phyloP scores from a whole-genome alignment of 2,888 invertebrate species.

The Ectemnius continuus region DNA sequence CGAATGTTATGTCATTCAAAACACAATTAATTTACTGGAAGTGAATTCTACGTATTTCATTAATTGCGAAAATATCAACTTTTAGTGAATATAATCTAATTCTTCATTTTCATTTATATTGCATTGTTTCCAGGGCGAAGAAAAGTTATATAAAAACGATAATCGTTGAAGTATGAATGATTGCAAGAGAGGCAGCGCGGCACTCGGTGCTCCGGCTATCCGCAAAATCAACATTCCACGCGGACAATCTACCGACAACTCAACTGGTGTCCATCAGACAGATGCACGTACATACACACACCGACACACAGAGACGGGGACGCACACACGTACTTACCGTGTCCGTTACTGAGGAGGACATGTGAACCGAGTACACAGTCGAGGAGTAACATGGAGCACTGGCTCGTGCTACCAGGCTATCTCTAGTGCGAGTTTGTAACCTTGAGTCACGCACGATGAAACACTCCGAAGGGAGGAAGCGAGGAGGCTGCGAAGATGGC shows the following conservation, averaged over 20 bases:
- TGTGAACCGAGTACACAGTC: constrained; percentile 7
- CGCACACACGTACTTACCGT: constrained; percentile 11
- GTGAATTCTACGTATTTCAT: no score
- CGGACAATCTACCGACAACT: constrained; percentile 27
- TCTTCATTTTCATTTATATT: no score
- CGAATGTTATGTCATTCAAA: no score
- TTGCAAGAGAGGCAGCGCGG: no score
- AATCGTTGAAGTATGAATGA: no score
- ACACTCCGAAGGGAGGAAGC: constrained; percentile 43
- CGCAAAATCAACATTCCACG: constrained; percentile 19
- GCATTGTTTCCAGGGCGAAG: no score
- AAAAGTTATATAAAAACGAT: no score
- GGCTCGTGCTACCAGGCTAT: constrained; percentile 8
- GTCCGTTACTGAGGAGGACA: constrained; percentile 1
- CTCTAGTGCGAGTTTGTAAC: constrained; percentile 54
- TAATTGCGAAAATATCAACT: no score
- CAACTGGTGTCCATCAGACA: no score
- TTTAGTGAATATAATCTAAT: no score
- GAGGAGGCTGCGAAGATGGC: constrained; percentile 27
- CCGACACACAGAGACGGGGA: constrained; percentile 11
- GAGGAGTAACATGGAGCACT: constrained; percentile 23
- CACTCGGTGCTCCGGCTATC: not conserved
- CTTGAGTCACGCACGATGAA: constrained; percentile 66
- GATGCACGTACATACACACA: constrained; percentile 15
- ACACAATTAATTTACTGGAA: no score